phyloP scores from a whole-genome alignment of 2,797 vertebrate genomes.

The Sebastiscus albofasciatus region DNA sequence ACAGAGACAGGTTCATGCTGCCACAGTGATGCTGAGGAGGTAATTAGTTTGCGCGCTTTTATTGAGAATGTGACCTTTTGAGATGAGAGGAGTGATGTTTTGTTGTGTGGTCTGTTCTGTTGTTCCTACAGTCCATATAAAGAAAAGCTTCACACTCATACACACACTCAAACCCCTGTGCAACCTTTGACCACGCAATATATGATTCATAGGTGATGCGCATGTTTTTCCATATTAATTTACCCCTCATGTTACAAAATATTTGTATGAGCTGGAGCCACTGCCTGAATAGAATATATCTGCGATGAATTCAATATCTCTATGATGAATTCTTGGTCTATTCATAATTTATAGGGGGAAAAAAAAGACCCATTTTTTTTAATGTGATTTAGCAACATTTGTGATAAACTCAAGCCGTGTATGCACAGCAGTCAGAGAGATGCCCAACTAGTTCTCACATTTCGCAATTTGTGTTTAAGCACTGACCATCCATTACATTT shows the following conservation, averaged over 20 bases:
- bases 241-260: background rate
- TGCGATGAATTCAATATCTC: background rate
- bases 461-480: background rate
- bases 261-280: background rate
- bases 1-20: background rate
- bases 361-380: background rate
- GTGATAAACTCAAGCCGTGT: background rate
- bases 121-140: background rate
- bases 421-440: background rate
- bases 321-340: background rate
- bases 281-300: background rate
- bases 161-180: background rate
- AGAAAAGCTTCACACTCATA: background rate
- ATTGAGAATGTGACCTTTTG: slow-evolving; percentile 32
- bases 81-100: background rate
- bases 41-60: slow-evolving; percentile 28
- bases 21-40: background rate
- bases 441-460: background rate
- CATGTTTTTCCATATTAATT: background rate
- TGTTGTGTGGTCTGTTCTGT: background rate
- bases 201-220: background rate
- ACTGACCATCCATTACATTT: background rate
- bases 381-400: background rate
- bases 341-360: background rate
- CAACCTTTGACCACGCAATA: background rate